Evolutionary conservation across 2,888 invertebrate species (phyloP).

Genomic region (Tanytarsus gracilentus): DNA sequence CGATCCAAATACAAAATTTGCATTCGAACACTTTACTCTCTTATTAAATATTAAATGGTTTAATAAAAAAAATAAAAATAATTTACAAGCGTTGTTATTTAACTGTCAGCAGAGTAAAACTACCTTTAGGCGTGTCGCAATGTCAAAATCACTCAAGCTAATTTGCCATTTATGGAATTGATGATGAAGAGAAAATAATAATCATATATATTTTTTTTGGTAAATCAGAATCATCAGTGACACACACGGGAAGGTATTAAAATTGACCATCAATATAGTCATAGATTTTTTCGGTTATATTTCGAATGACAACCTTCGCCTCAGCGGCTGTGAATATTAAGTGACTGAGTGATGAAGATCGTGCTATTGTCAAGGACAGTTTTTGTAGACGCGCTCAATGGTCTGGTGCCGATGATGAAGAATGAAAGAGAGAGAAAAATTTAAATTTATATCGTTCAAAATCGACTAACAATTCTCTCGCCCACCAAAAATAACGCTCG

Average conservation of each 20-base stretch:
- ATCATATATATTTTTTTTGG: too few species aligned
- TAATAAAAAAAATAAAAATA: not conserved
- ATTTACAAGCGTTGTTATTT: not conserved
- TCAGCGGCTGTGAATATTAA: not conserved
- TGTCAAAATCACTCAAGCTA: not conserved
- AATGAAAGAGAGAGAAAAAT: not conserved
- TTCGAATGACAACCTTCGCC: not conserved
- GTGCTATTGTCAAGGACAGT: not conserved
- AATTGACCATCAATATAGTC: not conserved
- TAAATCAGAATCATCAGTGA: too few species aligned
- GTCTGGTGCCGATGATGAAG: not conserved
- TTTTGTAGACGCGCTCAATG: too few species aligned
- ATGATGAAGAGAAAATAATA: not conserved
- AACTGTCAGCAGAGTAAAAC: not conserved
- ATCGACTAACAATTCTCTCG: not conserved
- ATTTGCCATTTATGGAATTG: constrained; percentile 1
- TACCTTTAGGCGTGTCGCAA: not conserved
- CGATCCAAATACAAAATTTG: too few species aligned
- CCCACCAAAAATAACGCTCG: not conserved
- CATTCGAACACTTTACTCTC: too few species aligned
- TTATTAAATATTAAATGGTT: too few species aligned
- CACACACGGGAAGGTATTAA: not conserved
- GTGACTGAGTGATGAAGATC: not conserved
- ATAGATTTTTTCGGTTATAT: not conserved
- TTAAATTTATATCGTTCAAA: not conserved